These are phyloP conservation scores for Pimephales promelas DNA, from an alignment of 2,113 vertebrate species.

Conservation along the genomic window DNA sequence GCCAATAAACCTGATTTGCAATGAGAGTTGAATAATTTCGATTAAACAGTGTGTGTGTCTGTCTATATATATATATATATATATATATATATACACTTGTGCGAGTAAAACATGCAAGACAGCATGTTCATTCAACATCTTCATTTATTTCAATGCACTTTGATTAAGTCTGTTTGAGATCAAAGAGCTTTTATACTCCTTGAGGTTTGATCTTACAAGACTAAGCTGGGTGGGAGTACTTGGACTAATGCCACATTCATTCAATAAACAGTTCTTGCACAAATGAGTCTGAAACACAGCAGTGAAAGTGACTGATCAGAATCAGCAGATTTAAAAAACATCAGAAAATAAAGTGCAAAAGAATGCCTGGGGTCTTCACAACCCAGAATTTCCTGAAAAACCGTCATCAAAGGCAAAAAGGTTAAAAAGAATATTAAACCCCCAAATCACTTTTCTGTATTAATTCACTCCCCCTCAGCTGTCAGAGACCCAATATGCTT, in stretches of 20 bases:
- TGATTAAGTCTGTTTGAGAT: constrained; percentile 16
- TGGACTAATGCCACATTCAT: not conserved
- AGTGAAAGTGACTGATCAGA: not conserved
- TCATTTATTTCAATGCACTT: constrained; percentile 45
- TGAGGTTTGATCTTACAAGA: not conserved
- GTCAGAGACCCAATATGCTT: not conserved
- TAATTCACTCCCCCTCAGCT: not conserved
- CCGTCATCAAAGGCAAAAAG: not conserved
- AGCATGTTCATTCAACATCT: not conserved
- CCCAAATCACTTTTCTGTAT: not conserved
- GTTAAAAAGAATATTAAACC: not conserved
- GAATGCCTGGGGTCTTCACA: constrained; percentile 17
- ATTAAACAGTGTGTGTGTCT: too few relatives aligned
- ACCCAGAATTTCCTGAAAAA: not conserved
- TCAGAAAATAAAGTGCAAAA: constrained; percentile 45
- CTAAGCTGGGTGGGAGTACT: not conserved
- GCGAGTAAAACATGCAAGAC: not conserved
- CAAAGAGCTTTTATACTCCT: not conserved
- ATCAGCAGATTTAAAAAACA: constrained; percentile 7
- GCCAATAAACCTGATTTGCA: too few relatives aligned
- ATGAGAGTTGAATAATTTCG: too few relatives aligned
- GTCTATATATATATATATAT: too few relatives aligned
- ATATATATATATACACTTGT: not conserved
- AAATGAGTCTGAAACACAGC: constrained; percentile 1
- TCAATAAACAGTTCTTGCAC: not conserved